Base-by-base conservation (phyloP, 2,888 invertebrate genomes). In the Aspidiotus rigidus region DNA sequence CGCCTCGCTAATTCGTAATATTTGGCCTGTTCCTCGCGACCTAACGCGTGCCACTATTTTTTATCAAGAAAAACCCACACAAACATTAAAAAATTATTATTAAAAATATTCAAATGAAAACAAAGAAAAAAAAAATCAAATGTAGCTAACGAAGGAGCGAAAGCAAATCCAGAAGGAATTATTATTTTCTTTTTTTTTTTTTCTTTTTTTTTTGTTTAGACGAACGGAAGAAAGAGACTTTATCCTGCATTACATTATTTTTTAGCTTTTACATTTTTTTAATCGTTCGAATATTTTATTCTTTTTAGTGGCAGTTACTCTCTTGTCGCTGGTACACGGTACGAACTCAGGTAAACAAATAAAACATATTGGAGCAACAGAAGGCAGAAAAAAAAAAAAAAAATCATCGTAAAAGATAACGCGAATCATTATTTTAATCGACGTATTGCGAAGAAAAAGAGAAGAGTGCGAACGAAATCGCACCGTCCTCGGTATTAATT, bases 1-100 rank as follows among this genome's bases (percentile, higher is more conserved):
- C 94, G 90, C 81, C 94, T 87, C 79, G 97, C 96, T 89, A 95
- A 86, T 84, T 96, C 96, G 86, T 97, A 97, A 89, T 98, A 97
- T 85, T 96, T 96, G 83, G 94, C 92, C 85, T 98, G 97, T 85
- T 98, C 96, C 83, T 94, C 93, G 83, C 95, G 90, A 82, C 94
- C 93, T 85, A 99, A 88, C 81, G 95, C 94, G 86, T 99, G 99
- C 99, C 99, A 99, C 95, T 97, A 84, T 72, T 71, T 72, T 71
- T 76, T 79, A 77, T 28, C 28, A 28, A 28, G 28, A 80, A 80
- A 77, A 67, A 73, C 76, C 78, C 78, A 77, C 78, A 74, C 73
- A 75, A 70, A 70, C 60, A 63, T 70, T 62, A 41, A 64, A 64
- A 53, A 53, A 42, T 44, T n/a, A 67, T 70, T 55, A 55, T 55